Base-by-base conservation (phyloP, 2,888 invertebrate genomes). In the Melinopterus prodromus region DNA sequence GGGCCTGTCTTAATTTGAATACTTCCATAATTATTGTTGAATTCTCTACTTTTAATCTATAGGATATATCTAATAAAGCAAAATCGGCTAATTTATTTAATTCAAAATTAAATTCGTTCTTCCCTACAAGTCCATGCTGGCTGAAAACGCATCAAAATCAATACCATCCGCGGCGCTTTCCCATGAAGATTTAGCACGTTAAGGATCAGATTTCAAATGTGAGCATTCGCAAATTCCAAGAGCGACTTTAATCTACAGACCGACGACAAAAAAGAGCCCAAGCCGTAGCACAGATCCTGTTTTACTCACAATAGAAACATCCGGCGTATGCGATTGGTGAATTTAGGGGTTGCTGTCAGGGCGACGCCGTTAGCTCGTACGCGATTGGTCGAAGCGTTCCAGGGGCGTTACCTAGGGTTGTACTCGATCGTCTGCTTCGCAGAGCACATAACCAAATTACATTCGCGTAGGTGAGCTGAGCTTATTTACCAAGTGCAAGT, bases 261-360 rank as follows among this genome's bases (percentile, higher is more conserved):
- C 69, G 69, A 35, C 77, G 77, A 53, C 16, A 53, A 76, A 53
- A 69, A 38, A 38, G 37, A 76, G 15, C 38, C 53, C 15, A 36
- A 16, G 35, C 35, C 26, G 37, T 16, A 53, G 37, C 78, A n/a
- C 16, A 14, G 38, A 69, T 69, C 53, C 16, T 69, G 53, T 53
- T 53, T 53, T 53, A 53, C 53, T 71, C 14, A 76, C 37, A 76
- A 80, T 69, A 16, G 78, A 78, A 78, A 71, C 74, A 80, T 76
- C 71, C 71, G 71, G 36, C 38, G 69, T 7, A 37, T 16, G 26
- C 80, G 38, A 87, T 87, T 87, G 86, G 87, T 77, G 16, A 77
- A 16, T 70, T 35, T 70, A 69, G 81, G 86, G 86, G 86, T 83
- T 84, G 86, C 84, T 84, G 84, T 84, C 85, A 84, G 84, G 83